Percentiles rank a stretch among this genome's conserved stretches.
Evolutionary conservation across 23 tunicate species (phyloP).

Genomic region (Diplosoma virens): DNA sequence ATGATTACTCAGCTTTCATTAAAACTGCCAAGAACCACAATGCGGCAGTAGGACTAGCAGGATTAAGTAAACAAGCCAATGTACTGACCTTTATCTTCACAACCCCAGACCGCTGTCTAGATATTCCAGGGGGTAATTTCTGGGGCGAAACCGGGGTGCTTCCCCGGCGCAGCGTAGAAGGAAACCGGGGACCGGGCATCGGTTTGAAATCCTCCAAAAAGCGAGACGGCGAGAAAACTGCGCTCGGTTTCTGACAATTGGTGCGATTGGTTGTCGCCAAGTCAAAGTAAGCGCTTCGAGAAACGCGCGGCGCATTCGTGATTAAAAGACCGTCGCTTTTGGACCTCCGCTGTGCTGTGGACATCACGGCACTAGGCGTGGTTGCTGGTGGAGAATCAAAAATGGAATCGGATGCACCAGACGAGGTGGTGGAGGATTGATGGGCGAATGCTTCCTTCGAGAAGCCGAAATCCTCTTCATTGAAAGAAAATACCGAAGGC

Average conservation of each 20-base stretch:
- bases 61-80: background rate
- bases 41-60: too few relatives aligned
- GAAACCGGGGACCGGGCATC: background rate
- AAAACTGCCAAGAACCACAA: too few relatives aligned
- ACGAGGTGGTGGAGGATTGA: background rate
- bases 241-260: too few relatives aligned
- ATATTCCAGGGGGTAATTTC: background rate
- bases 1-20: too few relatives aligned
- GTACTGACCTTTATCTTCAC: slow-evolving; percentile 30
- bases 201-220: slow-evolving; percentile 7
- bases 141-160: slow-evolving; percentile 14
- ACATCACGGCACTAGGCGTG: background rate
- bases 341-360: too few relatives aligned
- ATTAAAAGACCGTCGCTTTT: too few relatives aligned
- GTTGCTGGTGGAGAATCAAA: background rate
- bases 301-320: too few relatives aligned
- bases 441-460: background rate
- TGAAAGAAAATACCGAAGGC: background rate
- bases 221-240: slow-evolving; percentile 20
- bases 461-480: background rate
- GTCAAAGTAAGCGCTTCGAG: too few relatives aligned
- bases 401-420: slow-evolving; percentile 2
- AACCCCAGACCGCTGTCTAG: slow-evolving; percentile 44
- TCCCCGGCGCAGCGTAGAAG: background rate
- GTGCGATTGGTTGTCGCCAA: too few relatives aligned